These are phyloP conservation scores for Verasper variegatus DNA, from an alignment of 2,113 vertebrate genomes.

Conservation along the genomic window DNA sequence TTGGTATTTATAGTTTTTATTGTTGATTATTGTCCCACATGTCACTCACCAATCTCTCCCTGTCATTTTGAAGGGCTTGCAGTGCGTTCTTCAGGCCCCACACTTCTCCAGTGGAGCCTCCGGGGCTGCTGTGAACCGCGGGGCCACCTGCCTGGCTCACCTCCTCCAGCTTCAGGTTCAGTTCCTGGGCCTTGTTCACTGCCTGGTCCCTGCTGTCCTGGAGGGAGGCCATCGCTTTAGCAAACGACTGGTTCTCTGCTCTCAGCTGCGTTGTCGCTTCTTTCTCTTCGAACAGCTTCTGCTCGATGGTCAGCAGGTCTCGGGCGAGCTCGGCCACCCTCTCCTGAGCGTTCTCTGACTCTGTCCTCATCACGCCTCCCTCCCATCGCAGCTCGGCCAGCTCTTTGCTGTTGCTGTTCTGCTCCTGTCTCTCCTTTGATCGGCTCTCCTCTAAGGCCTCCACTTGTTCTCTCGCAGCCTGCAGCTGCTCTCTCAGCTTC, in stretches of 20 bases:
- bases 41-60: slow-evolving; percentile 90
- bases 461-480: slow-evolving; percentile 76
- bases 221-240: slow-evolving; percentile 91
- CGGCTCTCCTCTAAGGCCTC: slow-evolving; percentile 80
- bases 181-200: slow-evolving; percentile 75
- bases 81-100: slow-evolving; percentile 92
- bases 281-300: slow-evolving; percentile 86
- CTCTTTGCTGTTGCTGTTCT: slow-evolving; percentile 82
- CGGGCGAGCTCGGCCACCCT: slow-evolving; percentile 93
- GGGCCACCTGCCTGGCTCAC: slow-evolving; percentile 72
- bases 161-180: slow-evolving; percentile 79
- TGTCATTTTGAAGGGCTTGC: slow-evolving; percentile 91
- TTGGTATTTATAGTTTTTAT: not conserved
- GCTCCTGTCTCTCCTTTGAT: slow-evolving; percentile 80
- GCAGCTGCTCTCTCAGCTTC: slow-evolving; percentile 83
- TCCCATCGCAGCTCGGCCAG: slow-evolving; percentile 89
- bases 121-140: slow-evolving; percentile 45
- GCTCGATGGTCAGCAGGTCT: slow-evolving; percentile 91
- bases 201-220: slow-evolving; percentile 90
- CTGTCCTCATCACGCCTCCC: slow-evolving; percentile 91
- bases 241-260: slow-evolving; percentile 89
- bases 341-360: slow-evolving; percentile 94
- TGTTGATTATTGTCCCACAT: not conserved
- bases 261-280: slow-evolving; percentile 85
- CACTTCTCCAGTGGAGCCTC: slow-evolving; percentile 80